These are phyloP conservation scores for Tragelaphus buxtoni DNA, from an alignment of 2,113 vertebrate species.

Conservation along the genomic window DNA sequence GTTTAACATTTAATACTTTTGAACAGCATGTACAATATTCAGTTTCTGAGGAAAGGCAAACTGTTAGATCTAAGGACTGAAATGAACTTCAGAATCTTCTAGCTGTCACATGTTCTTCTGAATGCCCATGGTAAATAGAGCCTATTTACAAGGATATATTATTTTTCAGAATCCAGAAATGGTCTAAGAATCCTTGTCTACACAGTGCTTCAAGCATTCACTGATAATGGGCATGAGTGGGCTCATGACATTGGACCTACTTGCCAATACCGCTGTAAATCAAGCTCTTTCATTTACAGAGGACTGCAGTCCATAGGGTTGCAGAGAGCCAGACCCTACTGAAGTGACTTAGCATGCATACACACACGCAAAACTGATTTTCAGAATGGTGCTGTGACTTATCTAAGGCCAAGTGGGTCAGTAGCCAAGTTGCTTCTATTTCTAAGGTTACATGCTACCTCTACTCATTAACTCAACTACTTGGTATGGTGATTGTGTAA, in stretches of 20 bases:
- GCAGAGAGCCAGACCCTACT: not conserved
- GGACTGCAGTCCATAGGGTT: not conserved
- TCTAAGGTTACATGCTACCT: accelerated
- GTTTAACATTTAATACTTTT: not conserved
- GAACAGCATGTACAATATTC: not conserved
- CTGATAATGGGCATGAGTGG: not conserved
- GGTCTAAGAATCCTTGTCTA: not conserved
- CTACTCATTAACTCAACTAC: not conserved
- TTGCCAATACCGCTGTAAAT: not conserved
- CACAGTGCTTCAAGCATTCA: not conserved
- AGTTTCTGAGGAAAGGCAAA: not conserved
- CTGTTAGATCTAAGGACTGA: not conserved
- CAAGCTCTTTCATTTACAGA: not conserved
- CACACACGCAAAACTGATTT: accelerated
- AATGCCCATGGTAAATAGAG: not conserved
- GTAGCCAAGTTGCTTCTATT: not conserved
- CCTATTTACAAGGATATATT: not conserved
- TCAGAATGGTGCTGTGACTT: not conserved
- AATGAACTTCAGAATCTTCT: not conserved
- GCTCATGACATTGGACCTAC: not conserved
- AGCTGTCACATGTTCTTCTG: not conserved
- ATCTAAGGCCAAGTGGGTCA: not conserved
- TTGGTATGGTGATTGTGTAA: not conserved
- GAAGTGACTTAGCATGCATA: too few relatives aligned
- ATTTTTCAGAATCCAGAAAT: not conserved